phyloP scores from a whole-genome alignment of 1,140 invertebrate genomes.

The Aradophagus sp. region DNA sequence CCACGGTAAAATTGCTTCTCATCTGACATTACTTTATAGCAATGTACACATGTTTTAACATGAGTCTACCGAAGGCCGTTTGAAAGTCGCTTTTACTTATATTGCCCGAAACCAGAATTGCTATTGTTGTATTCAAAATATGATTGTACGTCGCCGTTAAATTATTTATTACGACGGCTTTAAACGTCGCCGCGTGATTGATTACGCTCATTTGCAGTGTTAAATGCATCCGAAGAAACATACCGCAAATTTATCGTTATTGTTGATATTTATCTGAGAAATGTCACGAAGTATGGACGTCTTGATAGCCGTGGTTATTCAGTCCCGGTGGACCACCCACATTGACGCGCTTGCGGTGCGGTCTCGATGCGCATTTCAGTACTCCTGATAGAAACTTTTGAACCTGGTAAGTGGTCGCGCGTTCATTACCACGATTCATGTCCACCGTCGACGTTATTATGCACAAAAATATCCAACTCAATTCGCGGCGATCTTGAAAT shows the following conservation, averaged over 20 bases:
- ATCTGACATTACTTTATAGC: too few relatives aligned
- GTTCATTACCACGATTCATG: slow-evolving; percentile 4
- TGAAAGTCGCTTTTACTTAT: too few relatives aligned
- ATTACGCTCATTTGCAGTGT: slow-evolving; percentile 2
- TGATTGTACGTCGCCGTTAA: too few relatives aligned
- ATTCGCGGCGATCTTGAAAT: too few relatives aligned
- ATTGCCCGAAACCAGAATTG: too few relatives aligned
- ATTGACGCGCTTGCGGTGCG: slow-evolving; percentile 39
- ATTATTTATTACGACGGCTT: too few relatives aligned
- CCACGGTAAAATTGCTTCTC: too few relatives aligned
- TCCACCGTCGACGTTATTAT: slow-evolving; percentile 6
- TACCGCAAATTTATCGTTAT: slow-evolving; percentile 38
- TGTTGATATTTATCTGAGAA: slow-evolving; percentile 41
- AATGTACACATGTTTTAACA: too few relatives aligned
- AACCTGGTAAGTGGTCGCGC: slow-evolving; percentile 14
- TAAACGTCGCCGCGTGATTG: too few relatives aligned
- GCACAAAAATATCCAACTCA: not conserved
- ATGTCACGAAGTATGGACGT: slow-evolving; percentile 17
- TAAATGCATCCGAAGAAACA: slow-evolving; percentile 10
- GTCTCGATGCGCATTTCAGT: slow-evolving; percentile 41
- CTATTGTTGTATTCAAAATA: too few relatives aligned
- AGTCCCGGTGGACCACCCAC: slow-evolving; percentile 37
- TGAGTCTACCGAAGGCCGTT: too few relatives aligned
- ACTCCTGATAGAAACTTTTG: slow-evolving; percentile 38
- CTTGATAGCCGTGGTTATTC: slow-evolving; percentile 35